phyloP scores from a whole-genome alignment of 2,797 vertebrate species.

The Cercopithecus neglectus region DNA sequence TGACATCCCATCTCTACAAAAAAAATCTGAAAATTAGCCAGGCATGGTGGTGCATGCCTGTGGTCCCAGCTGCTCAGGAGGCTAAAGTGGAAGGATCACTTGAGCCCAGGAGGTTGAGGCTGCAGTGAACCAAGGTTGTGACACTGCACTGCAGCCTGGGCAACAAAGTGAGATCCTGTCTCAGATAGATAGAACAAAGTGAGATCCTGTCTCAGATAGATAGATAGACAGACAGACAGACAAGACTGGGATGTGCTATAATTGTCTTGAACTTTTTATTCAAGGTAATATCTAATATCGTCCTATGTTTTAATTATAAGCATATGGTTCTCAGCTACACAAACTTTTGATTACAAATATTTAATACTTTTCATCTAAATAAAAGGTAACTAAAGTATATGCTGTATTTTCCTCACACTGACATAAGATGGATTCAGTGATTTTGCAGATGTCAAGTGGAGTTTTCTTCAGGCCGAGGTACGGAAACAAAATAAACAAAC shows the following conservation, averaged over 20 bases:
- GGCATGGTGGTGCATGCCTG: not conserved
- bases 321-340: not conserved
- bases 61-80: not conserved
- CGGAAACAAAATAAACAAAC: not conserved
- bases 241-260: not conserved
- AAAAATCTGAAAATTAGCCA: not conserved
- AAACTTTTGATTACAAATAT: not conserved
- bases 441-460: not conserved
- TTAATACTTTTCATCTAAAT: constrained; percentile 21
- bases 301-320: not conserved
- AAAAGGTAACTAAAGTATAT: not conserved
- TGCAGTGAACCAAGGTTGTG: not conserved
- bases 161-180: not conserved
- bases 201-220: too few relatives aligned
- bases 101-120: not conserved
- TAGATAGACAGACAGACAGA: too few relatives aligned
- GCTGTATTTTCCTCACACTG: not conserved
- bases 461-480: not conserved
- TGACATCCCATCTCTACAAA: too few relatives aligned
- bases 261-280: not conserved
- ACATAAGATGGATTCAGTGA: not conserved
- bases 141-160: not conserved
- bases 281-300: not conserved
- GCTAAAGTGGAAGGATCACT: not conserved
- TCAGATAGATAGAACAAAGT: too few relatives aligned